Evolutionary conservation across 2,113 vertebrate genomes (phyloP).

Genomic region (Tachuris rubrigastra): DNA sequence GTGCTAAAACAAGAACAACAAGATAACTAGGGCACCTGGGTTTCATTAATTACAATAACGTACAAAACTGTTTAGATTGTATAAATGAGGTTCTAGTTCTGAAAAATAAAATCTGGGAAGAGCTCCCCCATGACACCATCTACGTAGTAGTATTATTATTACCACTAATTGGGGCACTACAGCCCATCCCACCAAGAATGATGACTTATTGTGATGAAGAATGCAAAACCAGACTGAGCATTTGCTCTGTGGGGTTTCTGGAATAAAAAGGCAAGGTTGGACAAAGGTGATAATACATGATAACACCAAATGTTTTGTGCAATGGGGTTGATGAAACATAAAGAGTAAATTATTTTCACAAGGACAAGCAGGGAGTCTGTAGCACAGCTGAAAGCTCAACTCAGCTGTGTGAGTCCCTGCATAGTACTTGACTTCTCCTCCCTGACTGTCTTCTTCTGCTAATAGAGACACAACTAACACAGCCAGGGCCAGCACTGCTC

Average conservation of each 20-base stretch:
- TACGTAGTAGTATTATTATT: background rate
- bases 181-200: background rate
- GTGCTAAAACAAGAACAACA: conserved; percentile 17
- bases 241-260: background rate
- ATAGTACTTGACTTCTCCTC: background rate
- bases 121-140: background rate
- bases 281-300: background rate
- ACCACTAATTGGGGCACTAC: background rate
- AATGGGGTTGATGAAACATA: background rate
- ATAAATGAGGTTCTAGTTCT: background rate
- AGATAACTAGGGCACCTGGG: conserved; percentile 2
- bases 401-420: background rate
- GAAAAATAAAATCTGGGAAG: background rate
- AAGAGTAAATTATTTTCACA: background rate
- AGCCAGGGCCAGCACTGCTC: background rate
- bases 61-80: background rate
- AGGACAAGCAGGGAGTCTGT: background rate
- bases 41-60: conserved; percentile 49
- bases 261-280: background rate
- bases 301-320: background rate
- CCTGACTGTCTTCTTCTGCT: background rate
- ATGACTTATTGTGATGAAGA: background rate
- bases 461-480: background rate
- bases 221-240: background rate
- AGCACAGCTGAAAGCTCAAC: background rate